Evolutionary conservation across 2,797 vertebrate genomes (phyloP).

Genomic region (Ciconia nigra): DNA sequence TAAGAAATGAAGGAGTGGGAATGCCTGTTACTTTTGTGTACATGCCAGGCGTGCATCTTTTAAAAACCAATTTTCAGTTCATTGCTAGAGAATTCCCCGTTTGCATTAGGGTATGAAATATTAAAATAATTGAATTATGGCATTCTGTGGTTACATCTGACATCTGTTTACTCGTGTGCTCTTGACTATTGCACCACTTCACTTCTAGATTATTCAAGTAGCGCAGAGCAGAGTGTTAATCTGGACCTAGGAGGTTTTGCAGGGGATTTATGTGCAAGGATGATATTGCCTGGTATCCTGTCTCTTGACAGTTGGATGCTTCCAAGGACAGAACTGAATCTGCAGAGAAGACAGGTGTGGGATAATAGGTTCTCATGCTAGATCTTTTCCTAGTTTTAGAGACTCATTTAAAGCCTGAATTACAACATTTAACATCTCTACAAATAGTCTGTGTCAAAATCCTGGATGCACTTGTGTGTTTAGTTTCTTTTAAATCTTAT

Average conservation of each 20-base stretch:
- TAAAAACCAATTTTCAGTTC: background rate
- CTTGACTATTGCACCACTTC: background rate
- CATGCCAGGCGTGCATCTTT: background rate
- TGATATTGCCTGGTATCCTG: rapidly evolving
- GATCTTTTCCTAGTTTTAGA: background rate
- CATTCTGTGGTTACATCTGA: background rate
- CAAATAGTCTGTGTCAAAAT: background rate
- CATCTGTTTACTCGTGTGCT: background rate
- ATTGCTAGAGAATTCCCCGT: background rate
- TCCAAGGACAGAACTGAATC: background rate
- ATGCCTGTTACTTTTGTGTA: background rate
- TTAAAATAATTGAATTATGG: background rate
- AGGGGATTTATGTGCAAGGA: background rate
- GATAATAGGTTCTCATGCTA: background rate
- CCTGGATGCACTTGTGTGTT: background rate
- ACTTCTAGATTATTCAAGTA: background rate
- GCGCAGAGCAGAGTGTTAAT: background rate
- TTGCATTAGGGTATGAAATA: background rate
- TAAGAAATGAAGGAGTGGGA: background rate
- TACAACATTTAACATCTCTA: background rate
- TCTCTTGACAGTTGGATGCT: background rate
- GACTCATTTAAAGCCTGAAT: background rate
- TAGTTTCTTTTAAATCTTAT: background rate
- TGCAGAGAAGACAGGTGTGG: background rate
- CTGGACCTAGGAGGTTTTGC: background rate